phyloP scores from a whole-genome alignment of 1,140 invertebrate species.

The Hyphantria cunea region DNA sequence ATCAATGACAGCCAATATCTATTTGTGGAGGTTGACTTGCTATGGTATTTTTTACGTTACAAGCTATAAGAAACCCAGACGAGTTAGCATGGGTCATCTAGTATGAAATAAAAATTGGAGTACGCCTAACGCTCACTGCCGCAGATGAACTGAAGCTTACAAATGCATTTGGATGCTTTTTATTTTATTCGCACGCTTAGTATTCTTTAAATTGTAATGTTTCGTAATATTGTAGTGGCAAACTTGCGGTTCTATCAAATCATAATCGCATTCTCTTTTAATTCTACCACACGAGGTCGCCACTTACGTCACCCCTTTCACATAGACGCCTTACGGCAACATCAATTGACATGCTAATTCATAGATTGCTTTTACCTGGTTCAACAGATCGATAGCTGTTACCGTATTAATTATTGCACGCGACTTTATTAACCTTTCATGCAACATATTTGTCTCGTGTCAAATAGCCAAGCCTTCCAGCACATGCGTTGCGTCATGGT shows the following conservation, averaged over 20 bases:
- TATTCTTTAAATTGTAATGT: slow-evolving; percentile 25
- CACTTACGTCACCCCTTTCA: slow-evolving; percentile 25
- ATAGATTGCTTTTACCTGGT: not conserved
- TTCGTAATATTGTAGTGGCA: slow-evolving; percentile 26
- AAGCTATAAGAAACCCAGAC: too few species aligned
- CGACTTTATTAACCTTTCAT: too few species aligned
- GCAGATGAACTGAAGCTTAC: not conserved
- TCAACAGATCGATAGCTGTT: not conserved
- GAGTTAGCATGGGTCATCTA: too few species aligned
- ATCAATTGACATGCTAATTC: slow-evolving; percentile 2
- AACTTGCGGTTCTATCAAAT: slow-evolving; percentile 29
- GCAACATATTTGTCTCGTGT: too few species aligned
- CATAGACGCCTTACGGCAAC: slow-evolving; percentile 10
- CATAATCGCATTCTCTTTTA: slow-evolving; percentile 30
- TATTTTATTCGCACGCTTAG: slow-evolving; percentile 21
- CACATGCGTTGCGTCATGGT: too few species aligned
- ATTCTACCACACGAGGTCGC: slow-evolving; percentile 21
- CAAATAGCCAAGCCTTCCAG: too few species aligned
- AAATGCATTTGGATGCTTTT: slow-evolving; percentile 7
- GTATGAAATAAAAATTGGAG: too few species aligned
- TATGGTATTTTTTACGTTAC: too few species aligned
- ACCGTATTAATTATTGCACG: not conserved
- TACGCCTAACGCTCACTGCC: not conserved
- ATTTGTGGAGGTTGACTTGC: too few species aligned
- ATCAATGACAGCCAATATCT: too few species aligned